Percentiles rank a stretch among this genome's conserved stretches.
Evolutionary conservation across 1,140 invertebrate genomes (phyloP).

Genomic region (Drosophila murphyi): DNA sequence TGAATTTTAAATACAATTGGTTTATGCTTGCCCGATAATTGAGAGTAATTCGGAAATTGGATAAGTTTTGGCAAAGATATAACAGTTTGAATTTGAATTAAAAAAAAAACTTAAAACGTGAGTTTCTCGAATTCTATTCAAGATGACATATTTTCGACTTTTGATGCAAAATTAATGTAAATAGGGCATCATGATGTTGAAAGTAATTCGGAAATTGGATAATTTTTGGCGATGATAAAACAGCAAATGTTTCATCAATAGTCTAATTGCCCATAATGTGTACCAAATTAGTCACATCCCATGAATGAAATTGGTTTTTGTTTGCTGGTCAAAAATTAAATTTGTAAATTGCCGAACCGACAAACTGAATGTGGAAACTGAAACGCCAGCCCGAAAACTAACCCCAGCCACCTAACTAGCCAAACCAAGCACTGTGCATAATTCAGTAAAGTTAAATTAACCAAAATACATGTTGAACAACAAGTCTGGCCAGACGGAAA

Average conservation of each 20-base stretch:
- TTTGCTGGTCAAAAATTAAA: conserved; percentile 60
- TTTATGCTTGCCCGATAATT: conserved; percentile 19
- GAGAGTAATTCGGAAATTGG: too few relatives aligned
- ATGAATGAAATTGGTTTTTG: conserved; percentile 53
- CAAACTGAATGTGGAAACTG: neutral
- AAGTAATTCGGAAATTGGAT: conserved; percentile 46
- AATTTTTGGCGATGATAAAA: conserved; percentile 66
- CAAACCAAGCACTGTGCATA: conserved; percentile 56
- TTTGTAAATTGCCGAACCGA: conserved; percentile 50
- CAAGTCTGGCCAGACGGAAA: conserved; percentile 49
- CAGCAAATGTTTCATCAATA: conserved; percentile 81
- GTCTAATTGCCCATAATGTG: conserved; percentile 81
- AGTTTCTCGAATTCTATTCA: too few relatives aligned
- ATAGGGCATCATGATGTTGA: too few relatives aligned
- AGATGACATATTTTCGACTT: too few relatives aligned
- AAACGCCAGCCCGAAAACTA: neutral
- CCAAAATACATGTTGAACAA: conserved; percentile 75
- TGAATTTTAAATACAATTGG: conserved; percentile 75
- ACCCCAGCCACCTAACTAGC: neutral
- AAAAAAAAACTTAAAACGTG: too few relatives aligned
- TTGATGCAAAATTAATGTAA: too few relatives aligned
- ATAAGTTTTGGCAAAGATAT: too few relatives aligned
- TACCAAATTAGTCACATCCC: conserved; percentile 74
- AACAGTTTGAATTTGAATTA: too few relatives aligned
- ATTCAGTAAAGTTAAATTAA: conserved; percentile 81